Percentiles rank a stretch among this genome's conserved stretches.
These are phyloP conservation scores for Eilema griseolum DNA, from an alignment of 2,888 invertebrate species.

Conservation along the genomic window DNA sequence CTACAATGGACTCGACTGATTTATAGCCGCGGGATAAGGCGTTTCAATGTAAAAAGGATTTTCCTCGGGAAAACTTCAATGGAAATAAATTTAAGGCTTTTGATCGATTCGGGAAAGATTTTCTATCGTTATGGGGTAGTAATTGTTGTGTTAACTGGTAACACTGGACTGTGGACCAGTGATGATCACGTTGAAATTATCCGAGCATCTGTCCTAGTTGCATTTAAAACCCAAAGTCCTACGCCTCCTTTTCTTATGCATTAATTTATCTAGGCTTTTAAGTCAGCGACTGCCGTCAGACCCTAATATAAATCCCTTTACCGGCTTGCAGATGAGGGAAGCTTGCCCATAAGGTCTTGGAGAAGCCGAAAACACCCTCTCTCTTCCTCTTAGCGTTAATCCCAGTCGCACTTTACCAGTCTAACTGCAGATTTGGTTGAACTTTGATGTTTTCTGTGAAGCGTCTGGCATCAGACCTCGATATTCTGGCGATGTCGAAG, in stretches of 20 bases:
- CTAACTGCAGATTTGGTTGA: no score
- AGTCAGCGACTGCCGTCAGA: not conserved
- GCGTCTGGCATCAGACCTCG: no score
- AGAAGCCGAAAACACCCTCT: not conserved
- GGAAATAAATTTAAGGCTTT: conserved; percentile 68
- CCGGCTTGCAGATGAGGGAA: no score
- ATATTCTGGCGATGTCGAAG: no score
- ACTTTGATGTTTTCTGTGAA: no score
- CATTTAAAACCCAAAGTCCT: no score
- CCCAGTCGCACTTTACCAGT: no score
- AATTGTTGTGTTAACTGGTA: conserved; percentile 1
- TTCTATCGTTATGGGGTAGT: conserved; percentile 14
- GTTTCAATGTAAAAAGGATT: conserved; percentile 73
- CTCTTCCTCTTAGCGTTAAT: no score
- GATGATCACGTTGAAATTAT: no score
- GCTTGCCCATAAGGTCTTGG: no score
- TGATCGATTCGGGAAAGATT: conserved; percentile 59
- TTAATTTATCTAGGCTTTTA: not conserved
- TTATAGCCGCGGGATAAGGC: conserved; percentile 75
- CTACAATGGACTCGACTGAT: conserved; percentile 75
- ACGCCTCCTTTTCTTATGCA: not conserved
- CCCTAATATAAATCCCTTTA: not conserved
- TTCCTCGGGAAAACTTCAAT: conserved; percentile 65
- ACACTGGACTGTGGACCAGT: not conserved
- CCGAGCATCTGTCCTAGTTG: no score